phyloP scores from a whole-genome alignment of 2,888 invertebrate genomes.

The Habrosyne pyritoides region DNA sequence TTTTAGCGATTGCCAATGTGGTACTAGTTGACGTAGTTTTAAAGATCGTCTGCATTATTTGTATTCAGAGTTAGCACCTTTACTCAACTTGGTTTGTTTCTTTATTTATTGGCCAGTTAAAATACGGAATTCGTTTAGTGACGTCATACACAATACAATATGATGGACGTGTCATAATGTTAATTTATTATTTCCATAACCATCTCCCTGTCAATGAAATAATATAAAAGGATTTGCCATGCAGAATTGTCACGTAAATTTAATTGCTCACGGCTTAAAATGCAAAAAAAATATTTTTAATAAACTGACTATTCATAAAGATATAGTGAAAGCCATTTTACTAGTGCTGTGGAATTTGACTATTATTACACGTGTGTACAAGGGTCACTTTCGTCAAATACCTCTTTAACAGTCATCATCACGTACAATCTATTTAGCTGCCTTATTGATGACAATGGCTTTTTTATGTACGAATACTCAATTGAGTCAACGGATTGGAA shows the following conservation, averaged over 20 bases:
- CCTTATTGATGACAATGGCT: slow-evolving; percentile 4
- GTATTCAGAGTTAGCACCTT: background rate
- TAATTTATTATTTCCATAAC: too few relatives aligned
- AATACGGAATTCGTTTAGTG: background rate
- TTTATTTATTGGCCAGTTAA: background rate
- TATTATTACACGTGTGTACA: background rate
- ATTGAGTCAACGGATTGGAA: background rate
- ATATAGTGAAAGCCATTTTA: background rate
- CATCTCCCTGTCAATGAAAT: too few relatives aligned
- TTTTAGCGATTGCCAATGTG: background rate
- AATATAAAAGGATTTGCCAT: too few relatives aligned
- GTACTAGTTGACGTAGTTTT: background rate
- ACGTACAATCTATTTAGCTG: background rate
- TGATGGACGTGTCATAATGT: too few relatives aligned
- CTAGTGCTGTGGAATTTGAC: background rate
- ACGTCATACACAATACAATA: too few relatives aligned
- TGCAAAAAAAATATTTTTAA: background rate
- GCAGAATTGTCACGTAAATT: too few relatives aligned
- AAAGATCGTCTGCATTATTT: background rate
- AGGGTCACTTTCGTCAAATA: background rate
- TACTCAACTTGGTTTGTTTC: background rate
- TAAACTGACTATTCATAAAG: background rate
- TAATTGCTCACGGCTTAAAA: too few relatives aligned
- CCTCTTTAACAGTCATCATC: background rate
- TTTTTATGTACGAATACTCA: background rate